Percentiles rank a stretch among this genome's conserved stretches.
Evolutionary conservation across 2,797 vertebrate species (phyloP).

Genomic region (Rhinichthys osculus): DNA sequence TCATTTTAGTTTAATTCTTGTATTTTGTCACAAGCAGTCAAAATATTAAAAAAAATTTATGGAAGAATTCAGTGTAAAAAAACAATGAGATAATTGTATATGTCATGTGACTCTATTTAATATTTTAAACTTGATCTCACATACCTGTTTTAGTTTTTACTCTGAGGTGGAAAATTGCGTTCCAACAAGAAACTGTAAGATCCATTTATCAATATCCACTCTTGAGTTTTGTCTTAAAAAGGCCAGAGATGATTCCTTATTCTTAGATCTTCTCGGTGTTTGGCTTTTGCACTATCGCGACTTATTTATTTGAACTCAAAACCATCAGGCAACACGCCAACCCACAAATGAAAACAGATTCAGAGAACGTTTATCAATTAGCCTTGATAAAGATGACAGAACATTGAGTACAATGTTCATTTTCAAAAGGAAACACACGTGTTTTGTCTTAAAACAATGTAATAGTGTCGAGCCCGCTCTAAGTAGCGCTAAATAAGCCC

Average conservation of each 20-base stretch:
- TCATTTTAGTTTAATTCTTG: neutral
- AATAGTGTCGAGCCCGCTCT: slow-evolving; percentile 49
- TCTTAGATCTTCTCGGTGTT: neutral
- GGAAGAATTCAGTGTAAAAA: neutral
- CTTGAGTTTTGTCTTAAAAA: slow-evolving; percentile 27
- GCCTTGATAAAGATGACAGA: slow-evolving; percentile 29
- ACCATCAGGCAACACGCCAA: neutral
- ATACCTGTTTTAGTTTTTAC: neutral
- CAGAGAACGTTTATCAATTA: slow-evolving; percentile 23
- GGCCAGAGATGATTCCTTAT: neutral
- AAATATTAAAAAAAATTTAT: neutral
- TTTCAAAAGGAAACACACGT: slow-evolving; percentile 45
- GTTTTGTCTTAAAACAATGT: slow-evolving; percentile 59
- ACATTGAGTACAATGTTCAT: slow-evolving; percentile 27
- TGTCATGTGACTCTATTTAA: neutral
- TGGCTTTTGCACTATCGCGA: neutral
- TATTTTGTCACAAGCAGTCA: neutral
- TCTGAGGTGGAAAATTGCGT: neutral
- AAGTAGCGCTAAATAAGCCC: slow-evolving; percentile 54
- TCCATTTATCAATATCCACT: slow-evolving; percentile 31
- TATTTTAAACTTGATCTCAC: neutral
- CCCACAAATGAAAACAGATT: slow-evolving; percentile 21
- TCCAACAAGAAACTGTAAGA: too few relatives aligned
- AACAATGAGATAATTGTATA: neutral
- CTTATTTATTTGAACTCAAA: slow-evolving; percentile 13